Conservation (phyloP, 2,113 vertebrate genomes). For the Lampris megalopsis region DNA sequence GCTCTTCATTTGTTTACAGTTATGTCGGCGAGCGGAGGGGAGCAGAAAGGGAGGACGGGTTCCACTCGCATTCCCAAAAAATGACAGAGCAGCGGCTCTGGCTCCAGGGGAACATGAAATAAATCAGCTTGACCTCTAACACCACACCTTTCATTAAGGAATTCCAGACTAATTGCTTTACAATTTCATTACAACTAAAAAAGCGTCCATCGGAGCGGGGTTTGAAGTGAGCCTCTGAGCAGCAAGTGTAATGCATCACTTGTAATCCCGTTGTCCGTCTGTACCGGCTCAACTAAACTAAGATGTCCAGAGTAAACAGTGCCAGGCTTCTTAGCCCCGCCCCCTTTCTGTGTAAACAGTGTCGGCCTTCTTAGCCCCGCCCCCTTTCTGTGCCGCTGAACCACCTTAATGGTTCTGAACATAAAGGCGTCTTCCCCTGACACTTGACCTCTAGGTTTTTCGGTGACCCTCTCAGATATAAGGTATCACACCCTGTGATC, state of each 20-base stretch:
- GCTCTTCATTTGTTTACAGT: conserved; percentile 64
- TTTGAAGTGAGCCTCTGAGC: conserved; percentile 24
- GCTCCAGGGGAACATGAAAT: conserved; percentile 66
- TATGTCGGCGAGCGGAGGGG: conserved; percentile 38
- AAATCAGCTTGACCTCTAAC: conserved; percentile 77
- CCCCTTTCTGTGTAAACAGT: too few species aligned
- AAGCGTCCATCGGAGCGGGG: conserved; percentile 27
- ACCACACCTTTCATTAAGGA: conserved; percentile 68
- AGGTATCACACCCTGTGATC: conserved; percentile 40
- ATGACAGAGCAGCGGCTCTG: conserved; percentile 72
- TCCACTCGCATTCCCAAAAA: conserved; percentile 73
- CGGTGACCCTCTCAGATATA: conserved; percentile 21
- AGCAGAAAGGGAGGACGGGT: conserved; percentile 1
- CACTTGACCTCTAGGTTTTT: conserved; percentile 11
- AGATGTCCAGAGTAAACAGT: conserved; percentile 8
- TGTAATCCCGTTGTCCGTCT: conserved; percentile 6
- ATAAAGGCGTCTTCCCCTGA: conserved; percentile 10
- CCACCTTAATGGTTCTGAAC: background rate
- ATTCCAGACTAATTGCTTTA: conserved; percentile 78
- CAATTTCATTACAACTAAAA: conserved; percentile 61
- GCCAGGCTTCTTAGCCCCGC: conserved; percentile 9
- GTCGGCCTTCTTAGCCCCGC: too few species aligned
- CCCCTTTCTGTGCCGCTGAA: background rate
- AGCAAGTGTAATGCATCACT: background rate
- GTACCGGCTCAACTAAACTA: conserved; percentile 49